These are phyloP conservation scores for Adineta ricciae DNA, from an alignment of 2,888 invertebrate genomes.

Conservation along the genomic window DNA sequence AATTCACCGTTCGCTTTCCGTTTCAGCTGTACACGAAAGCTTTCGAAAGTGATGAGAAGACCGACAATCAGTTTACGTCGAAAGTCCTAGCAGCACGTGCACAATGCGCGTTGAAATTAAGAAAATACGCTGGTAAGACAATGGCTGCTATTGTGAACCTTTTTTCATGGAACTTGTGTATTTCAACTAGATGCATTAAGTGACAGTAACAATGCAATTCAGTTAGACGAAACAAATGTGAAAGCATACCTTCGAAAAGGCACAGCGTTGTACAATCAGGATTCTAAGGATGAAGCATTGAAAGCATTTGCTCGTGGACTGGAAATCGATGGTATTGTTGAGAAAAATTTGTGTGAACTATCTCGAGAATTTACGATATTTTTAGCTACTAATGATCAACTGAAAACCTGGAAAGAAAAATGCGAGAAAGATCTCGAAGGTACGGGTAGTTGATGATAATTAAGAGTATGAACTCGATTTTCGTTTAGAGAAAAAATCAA, in stretches of 20 bases:
- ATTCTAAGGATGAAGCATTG: neutral
- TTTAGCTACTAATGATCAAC: neutral
- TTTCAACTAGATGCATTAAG: neutral
- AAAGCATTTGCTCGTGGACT: neutral
- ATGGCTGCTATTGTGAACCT: neutral
- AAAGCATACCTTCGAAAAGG: slow-evolving; percentile 8
- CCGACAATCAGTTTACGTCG: neutral
- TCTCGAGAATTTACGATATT: neutral
- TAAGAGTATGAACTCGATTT: neutral
- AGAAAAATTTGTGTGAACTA: neutral
- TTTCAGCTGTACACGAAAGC: neutral
- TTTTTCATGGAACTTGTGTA: neutral
- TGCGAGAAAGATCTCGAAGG: neutral
- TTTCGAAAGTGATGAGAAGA: neutral
- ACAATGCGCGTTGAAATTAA: neutral
- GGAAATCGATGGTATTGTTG: neutral
- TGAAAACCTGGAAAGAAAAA: neutral
- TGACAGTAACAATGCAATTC: neutral
- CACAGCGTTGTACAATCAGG: neutral
- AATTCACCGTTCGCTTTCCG: too few species aligned
- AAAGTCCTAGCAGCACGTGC: neutral
- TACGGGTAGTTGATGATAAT: neutral
- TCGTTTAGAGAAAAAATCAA: neutral
- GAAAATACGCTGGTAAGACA: neutral
- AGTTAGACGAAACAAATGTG: neutral